Evolutionary conservation across 2,797 vertebrate species (phyloP).

Genomic region (Gephyroberyx darwinii): DNA sequence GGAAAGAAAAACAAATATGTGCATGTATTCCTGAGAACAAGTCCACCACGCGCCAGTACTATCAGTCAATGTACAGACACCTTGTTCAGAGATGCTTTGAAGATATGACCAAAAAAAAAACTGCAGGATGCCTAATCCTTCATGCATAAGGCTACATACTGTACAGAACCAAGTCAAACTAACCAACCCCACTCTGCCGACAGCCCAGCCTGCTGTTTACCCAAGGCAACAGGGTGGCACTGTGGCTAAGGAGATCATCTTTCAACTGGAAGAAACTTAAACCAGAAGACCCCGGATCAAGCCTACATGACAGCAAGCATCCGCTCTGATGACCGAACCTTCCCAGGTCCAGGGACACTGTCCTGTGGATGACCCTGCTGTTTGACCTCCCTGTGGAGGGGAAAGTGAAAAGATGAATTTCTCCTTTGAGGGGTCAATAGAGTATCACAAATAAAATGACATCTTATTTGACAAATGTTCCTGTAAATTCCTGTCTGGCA

Average conservation of each 20-base stretch:
- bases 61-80: neutral
- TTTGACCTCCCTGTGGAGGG: neutral
- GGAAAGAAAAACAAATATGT: too few relatives aligned
- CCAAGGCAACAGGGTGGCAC: constrained; percentile 17
- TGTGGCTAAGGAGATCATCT: constrained; percentile 25
- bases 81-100: neutral
- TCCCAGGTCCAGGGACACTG: neutral
- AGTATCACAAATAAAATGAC: constrained; percentile 31
- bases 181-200: constrained; percentile 14
- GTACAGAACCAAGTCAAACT: too few relatives aligned
- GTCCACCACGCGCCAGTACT: too few relatives aligned
- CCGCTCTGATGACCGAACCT: constrained; percentile 33
- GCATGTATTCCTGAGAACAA: too few relatives aligned
- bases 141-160: too few relatives aligned
- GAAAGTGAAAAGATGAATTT: neutral
- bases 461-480: constrained; percentile 39
- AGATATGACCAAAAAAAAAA: neutral
- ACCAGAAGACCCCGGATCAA: constrained; percentile 36
- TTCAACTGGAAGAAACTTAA: constrained; percentile 28
- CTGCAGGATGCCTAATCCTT: too few relatives aligned
- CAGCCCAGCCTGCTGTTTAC: constrained; percentile 26
- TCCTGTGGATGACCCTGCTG: neutral
- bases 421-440: neutral
- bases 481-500: neutral
- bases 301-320: constrained; percentile 32